A percentile compares a stretch with the other conserved stretches of the same genome.
These are phyloP conservation scores for Jordanella pulchra DNA, from an alignment of 2,797 vertebrate genomes.

Conservation along the genomic window DNA sequence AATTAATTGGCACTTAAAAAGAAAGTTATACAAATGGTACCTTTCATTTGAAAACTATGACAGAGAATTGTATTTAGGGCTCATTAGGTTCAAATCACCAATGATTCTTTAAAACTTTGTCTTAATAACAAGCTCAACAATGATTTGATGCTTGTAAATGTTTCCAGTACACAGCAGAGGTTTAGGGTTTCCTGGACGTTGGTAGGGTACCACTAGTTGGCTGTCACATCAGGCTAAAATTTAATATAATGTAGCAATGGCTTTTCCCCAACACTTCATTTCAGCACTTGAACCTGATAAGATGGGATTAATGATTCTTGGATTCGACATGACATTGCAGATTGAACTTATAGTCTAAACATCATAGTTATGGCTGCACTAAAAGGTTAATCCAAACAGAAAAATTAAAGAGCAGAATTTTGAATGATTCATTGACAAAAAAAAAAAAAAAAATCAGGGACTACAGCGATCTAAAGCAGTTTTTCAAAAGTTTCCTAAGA, in stretches of 20 bases:
- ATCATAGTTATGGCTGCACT: slow-evolving; percentile 51
- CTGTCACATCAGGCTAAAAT: slow-evolving; percentile 64
- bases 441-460: slow-evolving; percentile 81
- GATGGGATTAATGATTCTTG: slow-evolving; percentile 50
- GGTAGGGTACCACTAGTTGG: slow-evolving; percentile 42
- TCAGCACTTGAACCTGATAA: slow-evolving; percentile 50
- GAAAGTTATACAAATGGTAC: slow-evolving; percentile 81
- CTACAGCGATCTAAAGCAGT: slow-evolving; percentile 89
- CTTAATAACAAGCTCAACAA: slow-evolving; percentile 33
- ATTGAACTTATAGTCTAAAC: slow-evolving; percentile 55
- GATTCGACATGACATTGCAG: slow-evolving; percentile 53
- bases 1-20: slow-evolving; percentile 83
- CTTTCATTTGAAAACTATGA: slow-evolving; percentile 80
- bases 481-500: slow-evolving; percentile 80
- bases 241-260: slow-evolving; percentile 60
- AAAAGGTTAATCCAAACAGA: slow-evolving; percentile 48
- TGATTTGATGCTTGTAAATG: slow-evolving; percentile 32
- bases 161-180: slow-evolving; percentile 36
- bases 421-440: slow-evolving; percentile 80
- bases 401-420: slow-evolving; percentile 76
- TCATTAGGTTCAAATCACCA: slow-evolving; percentile 44
- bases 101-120: slow-evolving; percentile 49
- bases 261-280: slow-evolving; percentile 54
- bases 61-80: slow-evolving; percentile 74
- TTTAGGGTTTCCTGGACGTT: slow-evolving; percentile 34